Conservation (phyloP, 2,113 vertebrate genomes). For the Pholis gunnellus region DNA sequence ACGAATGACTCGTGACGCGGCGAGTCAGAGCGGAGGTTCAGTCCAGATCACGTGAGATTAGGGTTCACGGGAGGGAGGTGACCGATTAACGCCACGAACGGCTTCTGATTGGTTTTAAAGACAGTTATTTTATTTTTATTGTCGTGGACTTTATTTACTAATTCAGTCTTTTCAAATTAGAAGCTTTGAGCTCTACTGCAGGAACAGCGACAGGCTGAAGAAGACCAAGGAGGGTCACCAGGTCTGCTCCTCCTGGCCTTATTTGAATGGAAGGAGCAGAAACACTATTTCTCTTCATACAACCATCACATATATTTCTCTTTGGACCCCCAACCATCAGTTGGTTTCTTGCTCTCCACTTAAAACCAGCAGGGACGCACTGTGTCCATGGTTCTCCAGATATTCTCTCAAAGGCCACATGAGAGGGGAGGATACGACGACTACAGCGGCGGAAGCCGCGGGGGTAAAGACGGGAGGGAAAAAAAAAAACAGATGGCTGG, state of each 20-base stretch:
- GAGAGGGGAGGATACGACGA: constrained; percentile 6
- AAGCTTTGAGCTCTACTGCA: too few relatives aligned
- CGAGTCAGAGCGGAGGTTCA: not conserved
- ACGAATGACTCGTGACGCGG: not conserved
- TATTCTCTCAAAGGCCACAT: not conserved
- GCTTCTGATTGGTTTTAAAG: too few relatives aligned
- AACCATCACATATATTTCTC: not conserved
- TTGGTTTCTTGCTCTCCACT: not conserved
- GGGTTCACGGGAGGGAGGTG: constrained; percentile 5
- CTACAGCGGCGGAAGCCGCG: constrained; percentile 3
- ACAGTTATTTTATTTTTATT: too few relatives aligned
- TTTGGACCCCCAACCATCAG: not conserved
- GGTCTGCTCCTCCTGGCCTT: too few relatives aligned
- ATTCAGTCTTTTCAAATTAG: too few relatives aligned
- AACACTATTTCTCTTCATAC: not conserved
- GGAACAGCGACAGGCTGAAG: too few relatives aligned
- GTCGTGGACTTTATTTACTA: too few relatives aligned
- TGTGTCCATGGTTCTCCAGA: not conserved
- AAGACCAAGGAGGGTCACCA: too few relatives aligned
- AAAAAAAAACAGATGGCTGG: constrained; percentile 77
- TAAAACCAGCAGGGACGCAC: not conserved
- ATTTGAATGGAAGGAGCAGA: not conserved
- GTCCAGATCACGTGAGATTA: constrained; percentile 4
- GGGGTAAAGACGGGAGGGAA: not conserved
- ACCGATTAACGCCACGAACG: not conserved